Evolutionary conservation across 2,888 invertebrate species (phyloP).

Genomic region (Dasypogon diadema): DNA sequence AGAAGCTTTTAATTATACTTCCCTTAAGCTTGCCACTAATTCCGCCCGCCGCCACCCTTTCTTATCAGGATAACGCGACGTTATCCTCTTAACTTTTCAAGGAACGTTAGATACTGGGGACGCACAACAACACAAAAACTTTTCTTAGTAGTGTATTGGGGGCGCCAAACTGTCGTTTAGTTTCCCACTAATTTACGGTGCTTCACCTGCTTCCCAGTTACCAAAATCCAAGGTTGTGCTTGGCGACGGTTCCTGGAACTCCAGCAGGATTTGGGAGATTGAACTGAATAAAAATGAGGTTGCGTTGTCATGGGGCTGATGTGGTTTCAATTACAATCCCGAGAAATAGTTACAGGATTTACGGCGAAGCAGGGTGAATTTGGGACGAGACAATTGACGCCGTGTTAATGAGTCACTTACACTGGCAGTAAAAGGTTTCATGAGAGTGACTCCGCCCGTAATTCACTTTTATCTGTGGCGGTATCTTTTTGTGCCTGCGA

Average conservation of each 20-base stretch:
- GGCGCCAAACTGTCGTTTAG: constrained; percentile 36
- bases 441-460: too few relatives aligned
- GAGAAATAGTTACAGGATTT: background rate
- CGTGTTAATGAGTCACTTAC: constrained; percentile 1
- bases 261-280: background rate
- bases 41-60: background rate
- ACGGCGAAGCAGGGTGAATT: background rate
- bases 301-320: background rate
- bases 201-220: background rate
- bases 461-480: too few relatives aligned
- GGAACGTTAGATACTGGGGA: background rate
- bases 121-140: background rate
- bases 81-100: background rate
- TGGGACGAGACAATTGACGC: background rate
- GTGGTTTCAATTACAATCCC: background rate
- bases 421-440: background rate
- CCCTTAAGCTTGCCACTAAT: constrained; percentile 21
- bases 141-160: constrained; percentile 5
- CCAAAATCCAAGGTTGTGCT: background rate
- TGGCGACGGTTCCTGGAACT: background rate
- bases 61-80: background rate
- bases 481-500: too few relatives aligned
- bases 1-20: constrained; percentile 19
- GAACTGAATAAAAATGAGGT: background rate
- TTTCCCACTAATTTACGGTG: constrained; percentile 38